phyloP scores from a whole-genome alignment of 2,888 invertebrate species.

The Hipparchia sbordonii region DNA sequence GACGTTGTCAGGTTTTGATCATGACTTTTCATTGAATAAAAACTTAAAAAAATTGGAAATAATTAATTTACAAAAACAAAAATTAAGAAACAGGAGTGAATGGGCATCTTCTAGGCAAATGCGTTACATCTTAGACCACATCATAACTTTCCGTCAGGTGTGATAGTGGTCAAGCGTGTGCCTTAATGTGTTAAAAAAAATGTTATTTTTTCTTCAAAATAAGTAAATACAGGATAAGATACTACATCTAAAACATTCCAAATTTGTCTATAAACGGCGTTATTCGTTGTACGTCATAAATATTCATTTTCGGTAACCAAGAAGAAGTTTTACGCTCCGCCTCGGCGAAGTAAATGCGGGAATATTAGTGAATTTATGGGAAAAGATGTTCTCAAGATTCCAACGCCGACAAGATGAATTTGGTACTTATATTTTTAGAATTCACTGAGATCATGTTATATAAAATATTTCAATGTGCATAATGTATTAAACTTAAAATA shows the following conservation, averaged over 20 bases:
- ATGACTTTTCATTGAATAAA: too few species aligned
- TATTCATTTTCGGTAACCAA: constrained; percentile 78
- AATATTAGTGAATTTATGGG: constrained; percentile 79
- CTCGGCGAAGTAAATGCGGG: constrained; percentile 65
- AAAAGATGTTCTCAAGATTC: constrained; percentile 70
- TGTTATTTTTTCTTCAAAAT: too few species aligned
- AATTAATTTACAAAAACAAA: too few species aligned
- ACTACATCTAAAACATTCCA: constrained; percentile 56
- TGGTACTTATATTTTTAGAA: constrained; percentile 48
- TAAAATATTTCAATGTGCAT: constrained; percentile 17
- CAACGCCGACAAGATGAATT: constrained; percentile 45
- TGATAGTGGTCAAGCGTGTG: too few species aligned
- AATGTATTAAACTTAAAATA: constrained; percentile 3
- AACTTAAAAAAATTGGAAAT: too few species aligned
- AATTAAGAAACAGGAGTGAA: too few species aligned
- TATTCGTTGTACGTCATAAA: constrained; percentile 77
- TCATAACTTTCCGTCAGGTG: too few species aligned
- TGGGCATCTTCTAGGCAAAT: too few species aligned
- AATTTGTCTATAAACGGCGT: constrained; percentile 79
- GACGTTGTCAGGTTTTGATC: too few species aligned
- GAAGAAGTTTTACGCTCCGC: constrained; percentile 74
- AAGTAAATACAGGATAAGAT: neutral
- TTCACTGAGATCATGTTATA: constrained; percentile 32
- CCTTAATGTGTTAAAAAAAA: too few species aligned
- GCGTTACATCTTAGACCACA: too few species aligned